phyloP scores from a whole-genome alignment of 2,797 vertebrate genomes.

The Aeoliscus strigatus region DNA sequence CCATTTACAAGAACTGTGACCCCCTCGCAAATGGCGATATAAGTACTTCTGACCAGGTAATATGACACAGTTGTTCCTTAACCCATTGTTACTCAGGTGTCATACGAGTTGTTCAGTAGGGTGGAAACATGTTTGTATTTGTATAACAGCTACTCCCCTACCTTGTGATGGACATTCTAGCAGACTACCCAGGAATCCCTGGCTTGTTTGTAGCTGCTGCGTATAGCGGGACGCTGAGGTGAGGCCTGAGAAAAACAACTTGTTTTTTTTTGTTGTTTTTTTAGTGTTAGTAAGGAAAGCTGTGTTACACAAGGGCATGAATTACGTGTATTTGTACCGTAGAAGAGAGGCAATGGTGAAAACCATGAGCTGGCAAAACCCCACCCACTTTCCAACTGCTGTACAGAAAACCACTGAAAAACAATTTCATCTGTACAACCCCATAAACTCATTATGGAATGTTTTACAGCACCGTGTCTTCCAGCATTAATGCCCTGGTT shows the following conservation, averaged over 20 bases:
- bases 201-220: slow-evolving; percentile 81
- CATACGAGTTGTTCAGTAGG: too few relatives aligned
- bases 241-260: slow-evolving; percentile 25
- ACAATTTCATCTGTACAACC: background rate
- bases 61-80: background rate
- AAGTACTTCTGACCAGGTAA: slow-evolving; percentile 69
- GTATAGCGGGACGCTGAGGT: slow-evolving; percentile 82
- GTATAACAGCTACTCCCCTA: slow-evolving; percentile 76
- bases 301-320: background rate
- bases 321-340: slow-evolving; percentile 1
- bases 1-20: slow-evolving; percentile 79
- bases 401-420: background rate
- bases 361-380: too few relatives aligned
- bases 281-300: too few relatives aligned
- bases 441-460: slow-evolving; percentile 8
- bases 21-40: slow-evolving; percentile 69
- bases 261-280: too few relatives aligned
- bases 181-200: slow-evolving; percentile 72
- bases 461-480: slow-evolving; percentile 80
- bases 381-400: too few relatives aligned
- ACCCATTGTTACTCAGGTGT: too few relatives aligned
- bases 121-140: slow-evolving; percentile 4
- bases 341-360: too few relatives aligned
- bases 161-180: slow-evolving; percentile 80
- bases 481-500: slow-evolving; percentile 83